Evolutionary conservation across 2,888 invertebrate species (phyloP).

Genomic region (Andrena marginata): DNA sequence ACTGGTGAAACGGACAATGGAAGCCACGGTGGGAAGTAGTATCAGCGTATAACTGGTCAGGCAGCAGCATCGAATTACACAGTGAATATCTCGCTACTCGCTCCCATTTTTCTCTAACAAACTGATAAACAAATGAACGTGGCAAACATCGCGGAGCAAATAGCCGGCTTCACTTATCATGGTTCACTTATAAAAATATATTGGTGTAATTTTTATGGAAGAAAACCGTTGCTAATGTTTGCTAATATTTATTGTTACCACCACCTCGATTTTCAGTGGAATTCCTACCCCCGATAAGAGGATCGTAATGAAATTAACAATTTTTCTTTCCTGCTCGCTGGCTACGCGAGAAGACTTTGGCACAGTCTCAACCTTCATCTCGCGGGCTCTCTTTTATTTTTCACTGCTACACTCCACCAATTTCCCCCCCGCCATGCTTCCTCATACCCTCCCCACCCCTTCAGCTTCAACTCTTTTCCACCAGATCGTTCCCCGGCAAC

Average conservation of each 20-base stretch:
- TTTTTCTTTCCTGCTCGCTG: conserved; percentile 8
- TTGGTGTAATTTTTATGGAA: neutral
- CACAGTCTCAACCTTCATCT: conserved; percentile 35
- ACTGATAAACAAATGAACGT: neutral
- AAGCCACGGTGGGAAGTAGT: neutral
- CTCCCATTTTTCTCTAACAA: neutral
- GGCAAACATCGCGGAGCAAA: too few relatives aligned
- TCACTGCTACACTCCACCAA: conserved; percentile 47
- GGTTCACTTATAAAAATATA: neutral
- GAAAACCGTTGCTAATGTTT: neutral
- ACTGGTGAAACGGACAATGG: too few relatives aligned
- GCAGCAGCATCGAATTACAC: neutral
- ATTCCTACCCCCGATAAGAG: conserved; percentile 11
- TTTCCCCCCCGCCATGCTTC: conserved; percentile 39
- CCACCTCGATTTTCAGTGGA: neutral
- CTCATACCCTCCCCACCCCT: neutral
- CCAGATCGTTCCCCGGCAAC: conserved; percentile 21
- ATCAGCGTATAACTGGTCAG: neutral
- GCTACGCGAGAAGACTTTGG: conserved; percentile 34
- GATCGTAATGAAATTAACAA: conserved; percentile 39
- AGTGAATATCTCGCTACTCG: neutral
- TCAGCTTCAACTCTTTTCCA: conserved; percentile 33
- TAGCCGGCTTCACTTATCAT: too few relatives aligned
- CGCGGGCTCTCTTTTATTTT: conserved; percentile 18
- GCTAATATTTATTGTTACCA: neutral